Evolutionary conservation across 2,113 vertebrate genomes (phyloP).

Genomic region (Actenoides hombroni): DNA sequence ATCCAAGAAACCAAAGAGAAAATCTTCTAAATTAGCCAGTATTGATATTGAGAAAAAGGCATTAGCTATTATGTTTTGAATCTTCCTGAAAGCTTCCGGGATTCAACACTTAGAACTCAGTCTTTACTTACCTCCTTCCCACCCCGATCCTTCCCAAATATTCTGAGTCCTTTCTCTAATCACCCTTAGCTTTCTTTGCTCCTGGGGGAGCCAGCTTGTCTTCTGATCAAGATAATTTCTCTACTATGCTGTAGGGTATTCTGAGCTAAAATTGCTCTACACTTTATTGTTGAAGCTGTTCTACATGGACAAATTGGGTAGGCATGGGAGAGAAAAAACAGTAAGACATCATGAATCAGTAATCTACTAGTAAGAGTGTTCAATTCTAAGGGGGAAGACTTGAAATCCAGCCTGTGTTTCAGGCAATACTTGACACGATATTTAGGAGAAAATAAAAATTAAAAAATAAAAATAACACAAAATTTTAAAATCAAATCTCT

Average conservation of each 20-base stretch:
- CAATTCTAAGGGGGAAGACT: neutral
- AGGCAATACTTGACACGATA: neutral
- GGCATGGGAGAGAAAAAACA: neutral
- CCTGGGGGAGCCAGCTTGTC: neutral
- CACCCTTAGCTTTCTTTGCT: neutral
- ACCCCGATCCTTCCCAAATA: neutral
- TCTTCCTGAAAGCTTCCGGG: neutral
- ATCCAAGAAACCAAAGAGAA: neutral
- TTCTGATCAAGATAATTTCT: neutral
- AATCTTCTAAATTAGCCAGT: neutral
- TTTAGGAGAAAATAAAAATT: neutral
- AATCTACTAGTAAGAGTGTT: neutral
- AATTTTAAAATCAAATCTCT: neutral
- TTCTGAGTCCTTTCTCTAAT: neutral
- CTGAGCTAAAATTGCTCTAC: neutral
- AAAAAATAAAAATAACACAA: neutral
- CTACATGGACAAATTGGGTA: neutral
- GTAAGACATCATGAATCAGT: neutral
- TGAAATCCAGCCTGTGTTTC: neutral
- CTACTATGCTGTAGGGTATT: neutral
- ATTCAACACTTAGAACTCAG: neutral
- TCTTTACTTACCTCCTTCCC: neutral
- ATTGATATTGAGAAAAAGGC: neutral
- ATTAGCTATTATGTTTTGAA: neutral
- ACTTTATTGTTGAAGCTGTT: neutral